Conservation (phyloP, 2,797 vertebrate genomes). For the Tadarida brasiliensis region DNA sequence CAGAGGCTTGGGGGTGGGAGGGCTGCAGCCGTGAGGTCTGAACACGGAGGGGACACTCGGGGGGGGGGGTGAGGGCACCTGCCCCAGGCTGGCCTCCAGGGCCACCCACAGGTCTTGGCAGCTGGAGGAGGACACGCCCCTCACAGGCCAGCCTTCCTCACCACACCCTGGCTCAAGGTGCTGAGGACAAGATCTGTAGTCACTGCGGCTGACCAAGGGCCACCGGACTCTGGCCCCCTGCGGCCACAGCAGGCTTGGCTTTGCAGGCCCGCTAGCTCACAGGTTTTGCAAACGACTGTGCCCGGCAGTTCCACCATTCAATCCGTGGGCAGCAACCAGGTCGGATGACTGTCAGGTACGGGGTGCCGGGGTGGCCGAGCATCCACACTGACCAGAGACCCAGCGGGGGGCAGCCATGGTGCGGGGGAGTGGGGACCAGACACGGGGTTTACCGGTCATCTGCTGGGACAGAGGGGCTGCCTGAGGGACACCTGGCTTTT, state of each 20-base stretch:
- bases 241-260: background rate
- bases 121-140: background rate
- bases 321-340: background rate
- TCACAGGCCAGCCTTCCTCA: background rate
- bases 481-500: background rate
- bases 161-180: background rate
- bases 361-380: background rate
- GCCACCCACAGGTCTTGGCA: background rate
- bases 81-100: background rate
- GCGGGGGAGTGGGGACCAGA: background rate
- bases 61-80: background rate
- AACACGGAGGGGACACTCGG: background rate
- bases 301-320: accelerated
- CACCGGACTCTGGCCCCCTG: background rate
- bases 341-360: background rate
- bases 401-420: accelerated
- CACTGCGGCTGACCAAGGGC: background rate
- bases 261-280: background rate
- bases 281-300: background rate
- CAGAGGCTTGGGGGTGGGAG: no score
- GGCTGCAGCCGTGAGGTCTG: background rate
- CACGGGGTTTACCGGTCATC: background rate
- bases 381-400: background rate
- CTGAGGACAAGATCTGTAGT: background rate
- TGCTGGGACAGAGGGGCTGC: background rate